Percentiles rank a stretch among this genome's conserved stretches.
Evolutionary conservation across 1,140 invertebrate genomes (phyloP).

Genomic region (Drosophila biarmipes): DNA sequence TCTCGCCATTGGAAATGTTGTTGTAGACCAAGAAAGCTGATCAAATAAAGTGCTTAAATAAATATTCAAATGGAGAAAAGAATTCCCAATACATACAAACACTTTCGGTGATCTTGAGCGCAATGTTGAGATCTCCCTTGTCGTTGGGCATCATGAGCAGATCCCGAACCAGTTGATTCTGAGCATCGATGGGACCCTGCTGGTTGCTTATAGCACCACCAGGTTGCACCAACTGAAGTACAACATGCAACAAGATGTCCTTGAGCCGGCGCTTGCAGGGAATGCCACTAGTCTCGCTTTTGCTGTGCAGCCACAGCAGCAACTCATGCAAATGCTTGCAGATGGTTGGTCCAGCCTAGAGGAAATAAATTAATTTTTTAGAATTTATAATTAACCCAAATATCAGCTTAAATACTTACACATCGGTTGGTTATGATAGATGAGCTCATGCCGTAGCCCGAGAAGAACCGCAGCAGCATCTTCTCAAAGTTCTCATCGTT

Average conservation of each 20-base stretch:
- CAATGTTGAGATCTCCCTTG: constrained; percentile 89
- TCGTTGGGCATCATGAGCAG: constrained; percentile 88
- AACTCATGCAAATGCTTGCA: constrained; percentile 91
- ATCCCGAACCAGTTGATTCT: constrained; percentile 90
- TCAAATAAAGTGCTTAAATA: neutral
- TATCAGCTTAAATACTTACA: constrained; percentile 43
- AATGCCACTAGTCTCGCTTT: constrained; percentile 87
- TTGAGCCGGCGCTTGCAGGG: constrained; percentile 88
- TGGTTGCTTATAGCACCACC: constrained; percentile 89
- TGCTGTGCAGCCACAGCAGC: constrained; percentile 88
- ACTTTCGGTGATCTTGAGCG: constrained; percentile 90
- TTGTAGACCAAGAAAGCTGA: constrained; percentile 86
- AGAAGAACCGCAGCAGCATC: constrained; percentile 90
- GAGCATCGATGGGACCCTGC: constrained; percentile 92
- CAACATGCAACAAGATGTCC: constrained; percentile 88
- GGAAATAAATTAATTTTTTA: neutral
- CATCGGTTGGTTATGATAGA: constrained; percentile 80
- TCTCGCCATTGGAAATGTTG: constrained; percentile 87
- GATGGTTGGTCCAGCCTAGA: constrained; percentile 91
- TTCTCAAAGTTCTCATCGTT: constrained; percentile 89
- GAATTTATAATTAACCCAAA: neutral
- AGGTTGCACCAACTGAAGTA: constrained; percentile 89
- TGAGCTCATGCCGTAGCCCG: constrained; percentile 87
- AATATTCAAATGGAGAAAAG: neutral
- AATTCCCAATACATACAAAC: constrained; percentile 85